These are phyloP conservation scores for Ethmia dodecea DNA, from an alignment of 2,888 invertebrate species.

Conservation along the genomic window DNA sequence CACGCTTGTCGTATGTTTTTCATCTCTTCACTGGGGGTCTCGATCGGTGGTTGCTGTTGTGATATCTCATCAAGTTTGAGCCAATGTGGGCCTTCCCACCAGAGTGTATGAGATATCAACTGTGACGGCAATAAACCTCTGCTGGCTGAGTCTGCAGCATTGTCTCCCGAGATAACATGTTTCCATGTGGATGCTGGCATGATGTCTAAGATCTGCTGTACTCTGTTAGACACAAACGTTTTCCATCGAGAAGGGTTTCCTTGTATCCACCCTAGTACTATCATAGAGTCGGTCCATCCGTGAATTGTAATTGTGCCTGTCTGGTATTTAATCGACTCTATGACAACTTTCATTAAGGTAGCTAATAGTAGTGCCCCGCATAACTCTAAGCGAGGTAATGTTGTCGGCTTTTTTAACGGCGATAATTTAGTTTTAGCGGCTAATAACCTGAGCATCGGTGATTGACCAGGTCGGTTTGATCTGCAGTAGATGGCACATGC, in stretches of 20 bases:
- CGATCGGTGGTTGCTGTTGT: too few relatives aligned
- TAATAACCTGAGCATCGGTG: background rate
- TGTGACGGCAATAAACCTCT: conserved; percentile 14
- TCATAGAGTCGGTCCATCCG: conserved; percentile 1
- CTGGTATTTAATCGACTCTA: background rate
- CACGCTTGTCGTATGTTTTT: too few relatives aligned
- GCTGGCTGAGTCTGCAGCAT: conserved; percentile 18
- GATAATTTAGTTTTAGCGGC: background rate
- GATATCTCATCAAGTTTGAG: too few relatives aligned
- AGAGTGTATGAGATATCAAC: conserved; percentile 3
- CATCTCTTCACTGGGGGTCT: too few relatives aligned
- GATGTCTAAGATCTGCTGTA: conserved; percentile 11
- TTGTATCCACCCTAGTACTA: conserved; percentile 19
- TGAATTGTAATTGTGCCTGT: background rate
- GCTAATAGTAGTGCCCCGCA: background rate
- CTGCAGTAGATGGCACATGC: conserved; percentile 14
- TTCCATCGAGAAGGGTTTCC: conserved; percentile 13
- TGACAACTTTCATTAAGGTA: background rate
- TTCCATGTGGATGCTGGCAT: conserved; percentile 15
- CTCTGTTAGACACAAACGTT: conserved; percentile 13
- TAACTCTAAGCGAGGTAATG: background rate
- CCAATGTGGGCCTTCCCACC: conserved; percentile 1
- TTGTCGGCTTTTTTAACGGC: background rate
- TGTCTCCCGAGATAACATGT: too few relatives aligned
- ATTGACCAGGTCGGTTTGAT: background rate